These are phyloP conservation scores for Pinna nobilis DNA, from an alignment of 1,140 invertebrate species.

Conservation along the genomic window DNA sequence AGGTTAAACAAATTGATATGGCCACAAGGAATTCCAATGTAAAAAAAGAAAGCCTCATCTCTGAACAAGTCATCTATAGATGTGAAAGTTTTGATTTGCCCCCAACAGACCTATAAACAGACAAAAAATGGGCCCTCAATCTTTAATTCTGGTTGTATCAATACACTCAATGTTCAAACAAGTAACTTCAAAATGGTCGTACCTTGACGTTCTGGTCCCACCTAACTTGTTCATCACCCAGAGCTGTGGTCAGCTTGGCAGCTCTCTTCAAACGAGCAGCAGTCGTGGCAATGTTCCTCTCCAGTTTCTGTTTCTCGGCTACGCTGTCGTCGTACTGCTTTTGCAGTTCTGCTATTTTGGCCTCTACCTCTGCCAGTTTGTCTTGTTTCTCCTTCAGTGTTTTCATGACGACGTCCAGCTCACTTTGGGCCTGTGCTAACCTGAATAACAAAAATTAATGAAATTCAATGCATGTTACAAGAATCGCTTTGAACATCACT, in stretches of 20 bases:
- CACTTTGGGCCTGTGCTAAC: constrained; percentile 77
- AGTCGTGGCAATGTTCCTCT: constrained; percentile 83
- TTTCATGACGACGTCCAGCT: constrained; percentile 72
- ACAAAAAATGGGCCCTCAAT: background rate
- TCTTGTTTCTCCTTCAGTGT: constrained; percentile 73
- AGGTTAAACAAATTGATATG: too few species aligned
- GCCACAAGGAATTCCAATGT: too few species aligned
- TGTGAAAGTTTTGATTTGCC: too few species aligned
- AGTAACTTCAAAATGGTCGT: too few species aligned
- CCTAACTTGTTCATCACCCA: constrained; percentile 86
- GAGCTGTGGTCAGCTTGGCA: constrained; percentile 86
- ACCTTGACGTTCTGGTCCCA: constrained; percentile 87
- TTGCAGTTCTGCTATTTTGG: constrained; percentile 74
- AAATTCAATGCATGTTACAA: too few species aligned
- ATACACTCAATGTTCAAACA: too few species aligned
- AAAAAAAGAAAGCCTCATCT: too few species aligned
- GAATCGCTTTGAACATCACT: too few species aligned
- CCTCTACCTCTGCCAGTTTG: constrained; percentile 73
- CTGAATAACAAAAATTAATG: constrained; percentile 74
- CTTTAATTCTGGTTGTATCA: too few species aligned
- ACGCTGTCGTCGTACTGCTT: constrained; percentile 76
- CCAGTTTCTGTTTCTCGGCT: constrained; percentile 78
- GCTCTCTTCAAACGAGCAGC: constrained; percentile 86
- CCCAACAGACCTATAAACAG: too few species aligned
- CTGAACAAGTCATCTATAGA: too few species aligned